Conservation (phyloP, 2,888 invertebrate genomes). For the Macroteleia sp. region DNA sequence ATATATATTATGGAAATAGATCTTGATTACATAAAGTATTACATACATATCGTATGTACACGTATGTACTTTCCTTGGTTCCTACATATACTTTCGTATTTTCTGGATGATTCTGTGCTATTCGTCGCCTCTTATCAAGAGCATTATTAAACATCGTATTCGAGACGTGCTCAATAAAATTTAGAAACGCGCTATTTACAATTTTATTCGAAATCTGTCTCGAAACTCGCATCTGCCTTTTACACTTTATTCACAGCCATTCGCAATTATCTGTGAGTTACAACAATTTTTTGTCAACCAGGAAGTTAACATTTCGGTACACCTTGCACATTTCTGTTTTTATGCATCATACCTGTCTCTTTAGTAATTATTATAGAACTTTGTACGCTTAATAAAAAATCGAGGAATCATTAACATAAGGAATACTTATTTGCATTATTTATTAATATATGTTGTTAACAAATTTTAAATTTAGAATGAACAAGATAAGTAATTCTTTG, state of each 20-base stretch:
- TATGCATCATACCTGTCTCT: no score
- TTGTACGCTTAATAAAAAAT: no score
- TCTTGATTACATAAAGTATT: constrained; percentile 36
- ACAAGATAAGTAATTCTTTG: no score
- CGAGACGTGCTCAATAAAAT: constrained; percentile 28
- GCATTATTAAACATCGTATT: constrained; percentile 25
- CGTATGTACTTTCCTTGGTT: constrained; percentile 19
- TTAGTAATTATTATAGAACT: no score
- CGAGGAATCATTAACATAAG: no score
- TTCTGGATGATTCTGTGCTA: constrained; percentile 13
- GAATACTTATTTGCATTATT: no score
- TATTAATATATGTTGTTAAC: no score
- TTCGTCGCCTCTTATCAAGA: constrained; percentile 30
- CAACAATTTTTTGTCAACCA: constrained; percentile 32
- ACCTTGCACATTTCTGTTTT: constrained; percentile 26
- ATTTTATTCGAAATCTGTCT: constrained; percentile 28
- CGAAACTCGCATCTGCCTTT: constrained; percentile 28
- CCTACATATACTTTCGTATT: constrained; percentile 12
- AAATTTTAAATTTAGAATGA: no score
- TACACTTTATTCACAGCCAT: constrained; percentile 66
- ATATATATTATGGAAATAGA: constrained; percentile 35
- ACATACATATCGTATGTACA: constrained; percentile 34
- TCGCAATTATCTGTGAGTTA: constrained; percentile 49
- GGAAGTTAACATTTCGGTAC: constrained; percentile 26
- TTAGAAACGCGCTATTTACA: constrained; percentile 52